These are phyloP conservation scores for Lordiphosa clarofinis DNA, from an alignment of 1,140 invertebrate genomes.

Conservation along the genomic window DNA sequence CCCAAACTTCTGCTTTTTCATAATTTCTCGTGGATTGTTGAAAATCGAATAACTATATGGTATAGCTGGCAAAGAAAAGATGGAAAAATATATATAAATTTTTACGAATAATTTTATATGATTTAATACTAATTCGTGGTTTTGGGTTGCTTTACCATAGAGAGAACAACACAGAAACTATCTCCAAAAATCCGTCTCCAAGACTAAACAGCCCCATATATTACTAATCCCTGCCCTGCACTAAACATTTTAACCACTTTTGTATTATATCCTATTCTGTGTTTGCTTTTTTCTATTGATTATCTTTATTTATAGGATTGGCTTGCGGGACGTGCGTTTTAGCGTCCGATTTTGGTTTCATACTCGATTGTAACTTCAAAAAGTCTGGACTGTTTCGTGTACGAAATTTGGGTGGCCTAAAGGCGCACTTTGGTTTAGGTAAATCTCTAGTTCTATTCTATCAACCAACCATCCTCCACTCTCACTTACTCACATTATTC, in stretches of 20 bases:
- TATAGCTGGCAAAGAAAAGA: too few relatives aligned
- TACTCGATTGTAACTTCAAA: slow-evolving; percentile 93
- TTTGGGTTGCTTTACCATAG: slow-evolving; percentile 17
- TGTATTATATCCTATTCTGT: slow-evolving; percentile 74
- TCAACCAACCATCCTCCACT: neutral
- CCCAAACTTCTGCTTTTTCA: too few relatives aligned
- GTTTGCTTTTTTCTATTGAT: slow-evolving; percentile 58
- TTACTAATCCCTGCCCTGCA: slow-evolving; percentile 35
- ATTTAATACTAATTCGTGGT: neutral
- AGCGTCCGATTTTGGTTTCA: slow-evolving; percentile 92
- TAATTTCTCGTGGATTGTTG: too few relatives aligned
- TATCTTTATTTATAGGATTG: slow-evolving; percentile 81
- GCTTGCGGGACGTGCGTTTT: slow-evolving; percentile 88
- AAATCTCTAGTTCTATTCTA: slow-evolving; percentile 75
- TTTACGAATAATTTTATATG: too few relatives aligned
- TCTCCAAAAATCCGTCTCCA: slow-evolving; percentile 2
- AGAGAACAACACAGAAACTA: slow-evolving; percentile 48
- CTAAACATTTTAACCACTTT: slow-evolving; percentile 20
- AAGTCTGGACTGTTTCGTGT: slow-evolving; percentile 93
- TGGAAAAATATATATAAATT: too few relatives aligned
- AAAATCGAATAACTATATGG: too few relatives aligned
- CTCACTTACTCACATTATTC: too few relatives aligned
- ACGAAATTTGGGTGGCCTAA: slow-evolving; percentile 92
- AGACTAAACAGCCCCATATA: neutral
- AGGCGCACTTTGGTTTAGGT: slow-evolving; percentile 92